A percentile compares a stretch with the other conserved stretches of the same genome.
These are phyloP conservation scores for Paradoxurus hermaphroditus DNA, from an alignment of 2,113 vertebrate genomes.

Conservation along the genomic window DNA sequence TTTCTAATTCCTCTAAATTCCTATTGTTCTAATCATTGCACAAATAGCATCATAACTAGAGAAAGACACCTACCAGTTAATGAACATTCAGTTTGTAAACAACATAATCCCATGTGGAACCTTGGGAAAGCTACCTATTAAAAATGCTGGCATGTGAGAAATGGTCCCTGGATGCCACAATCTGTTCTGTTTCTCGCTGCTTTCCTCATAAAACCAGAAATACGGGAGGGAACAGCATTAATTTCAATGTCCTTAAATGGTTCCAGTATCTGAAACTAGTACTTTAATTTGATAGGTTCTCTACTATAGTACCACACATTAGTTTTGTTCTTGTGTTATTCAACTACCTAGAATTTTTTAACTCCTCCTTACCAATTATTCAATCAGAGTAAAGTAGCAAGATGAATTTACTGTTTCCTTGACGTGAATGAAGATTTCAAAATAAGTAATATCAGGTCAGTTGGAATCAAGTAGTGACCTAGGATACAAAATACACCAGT, in stretches of 20 bases:
- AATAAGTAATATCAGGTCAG: neutral
- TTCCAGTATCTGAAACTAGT: neutral
- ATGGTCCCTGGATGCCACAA: neutral
- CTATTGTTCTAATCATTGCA: neutral
- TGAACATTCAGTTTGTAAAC: neutral
- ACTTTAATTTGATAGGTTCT: neutral
- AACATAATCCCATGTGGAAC: neutral
- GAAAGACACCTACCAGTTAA: neutral
- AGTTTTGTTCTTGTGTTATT: neutral
- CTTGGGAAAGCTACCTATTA: neutral
- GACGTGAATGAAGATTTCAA: conserved; percentile 8
- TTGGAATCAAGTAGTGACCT: neutral
- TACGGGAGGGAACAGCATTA: neutral
- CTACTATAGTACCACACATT: neutral
- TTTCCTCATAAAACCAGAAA: neutral
- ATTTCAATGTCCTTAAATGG: neutral
- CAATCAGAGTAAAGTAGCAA: neutral
- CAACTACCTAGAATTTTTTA: neutral
- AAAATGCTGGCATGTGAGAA: neutral
- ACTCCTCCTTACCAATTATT: neutral
- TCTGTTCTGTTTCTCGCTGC: neutral
- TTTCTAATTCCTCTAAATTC: neutral
- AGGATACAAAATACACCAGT: neutral
- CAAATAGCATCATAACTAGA: neutral
- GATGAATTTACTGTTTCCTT: neutral